Evolutionary conservation across 2,888 invertebrate genomes (phyloP).

Genomic region (Melangyna quadrimaculata): DNA sequence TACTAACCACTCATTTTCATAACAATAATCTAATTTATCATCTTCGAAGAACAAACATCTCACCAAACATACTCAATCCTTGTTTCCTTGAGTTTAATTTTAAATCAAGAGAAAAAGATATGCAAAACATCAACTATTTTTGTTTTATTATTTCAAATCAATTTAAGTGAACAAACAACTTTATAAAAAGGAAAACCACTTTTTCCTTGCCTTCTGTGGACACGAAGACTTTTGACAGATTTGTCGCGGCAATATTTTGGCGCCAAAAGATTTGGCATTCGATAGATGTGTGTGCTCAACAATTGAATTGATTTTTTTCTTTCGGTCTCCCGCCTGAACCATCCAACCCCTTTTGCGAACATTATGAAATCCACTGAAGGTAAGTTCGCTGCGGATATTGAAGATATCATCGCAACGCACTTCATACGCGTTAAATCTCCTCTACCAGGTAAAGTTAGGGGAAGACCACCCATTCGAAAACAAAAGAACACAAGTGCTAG

Average conservation of each 20-base stretch:
- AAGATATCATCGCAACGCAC: background rate
- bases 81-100: background rate
- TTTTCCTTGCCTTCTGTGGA: background rate
- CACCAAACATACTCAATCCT: background rate
- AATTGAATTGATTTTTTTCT: constrained; percentile 52
- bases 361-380: constrained; percentile 58
- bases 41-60: background rate
- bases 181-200: background rate
- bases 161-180: background rate
- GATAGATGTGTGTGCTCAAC: constrained; percentile 57
- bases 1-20: background rate
- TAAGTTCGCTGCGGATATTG: constrained; percentile 37
- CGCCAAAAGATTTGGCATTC: constrained; percentile 63
- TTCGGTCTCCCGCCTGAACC: background rate
- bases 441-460: constrained; percentile 29
- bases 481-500: constrained; percentile 24
- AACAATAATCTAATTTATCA: background rate
- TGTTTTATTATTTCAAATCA: background rate
- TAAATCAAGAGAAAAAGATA: background rate
- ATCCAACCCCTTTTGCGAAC: constrained; percentile 4
- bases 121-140: background rate
- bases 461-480: constrained; percentile 31
- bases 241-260: constrained; percentile 34
- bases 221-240: constrained; percentile 45
- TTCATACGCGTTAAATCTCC: constrained; percentile 27